Base-by-base conservation (phyloP, 2,888 invertebrate species). In the Pycnomerus fuliginosus region DNA sequence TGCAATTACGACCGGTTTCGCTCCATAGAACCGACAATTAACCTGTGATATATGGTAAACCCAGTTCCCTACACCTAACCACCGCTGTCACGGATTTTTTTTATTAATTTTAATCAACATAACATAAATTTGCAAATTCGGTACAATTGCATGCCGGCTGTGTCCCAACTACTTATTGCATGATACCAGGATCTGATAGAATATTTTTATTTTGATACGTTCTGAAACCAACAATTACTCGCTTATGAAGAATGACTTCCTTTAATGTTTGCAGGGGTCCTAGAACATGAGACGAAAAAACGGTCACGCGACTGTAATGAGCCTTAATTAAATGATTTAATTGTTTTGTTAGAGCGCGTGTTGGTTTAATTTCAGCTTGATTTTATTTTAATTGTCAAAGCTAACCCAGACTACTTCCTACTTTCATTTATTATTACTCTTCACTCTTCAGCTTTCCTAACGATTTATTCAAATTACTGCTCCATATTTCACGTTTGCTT, bases 171-270 rank as follows among this genome's bases (percentile, higher is more conserved):
- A 5, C 20, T 8, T 34, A 11, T 58, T 59, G 59, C 59, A 60
- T 55, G 56, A 49, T 52, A 37, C 39, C 38, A 33, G 36, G 51
- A 61, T 61, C 59, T 50, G 60, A 61, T 61, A 60, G 56, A 55
- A 52, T 48, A 56, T 58, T 60, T 53, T 53, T 52, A 39, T 58
- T 61, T 54, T 53, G 43, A 48, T 59, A 59, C 55, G 59, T 52
- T 59, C 58, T 62, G 50, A 58, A 57, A 60, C 60, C 51, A 56
- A 58, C 62, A 58, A 60, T 62, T 62, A 61, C 53, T 50, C 55
- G 56, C 56, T 58, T 58, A 61, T 62, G 58, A 61, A 55, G 57
- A 55, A 62, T 50, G 55, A 58, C 56, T 62, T 62, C 62, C 62
- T 52, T 44, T 55, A 56, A 62, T 55, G 50, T 55, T 53, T 47